Base-by-base conservation (phyloP, 2,797 vertebrate genomes). In the Enteromius afrohamiltoni region DNA sequence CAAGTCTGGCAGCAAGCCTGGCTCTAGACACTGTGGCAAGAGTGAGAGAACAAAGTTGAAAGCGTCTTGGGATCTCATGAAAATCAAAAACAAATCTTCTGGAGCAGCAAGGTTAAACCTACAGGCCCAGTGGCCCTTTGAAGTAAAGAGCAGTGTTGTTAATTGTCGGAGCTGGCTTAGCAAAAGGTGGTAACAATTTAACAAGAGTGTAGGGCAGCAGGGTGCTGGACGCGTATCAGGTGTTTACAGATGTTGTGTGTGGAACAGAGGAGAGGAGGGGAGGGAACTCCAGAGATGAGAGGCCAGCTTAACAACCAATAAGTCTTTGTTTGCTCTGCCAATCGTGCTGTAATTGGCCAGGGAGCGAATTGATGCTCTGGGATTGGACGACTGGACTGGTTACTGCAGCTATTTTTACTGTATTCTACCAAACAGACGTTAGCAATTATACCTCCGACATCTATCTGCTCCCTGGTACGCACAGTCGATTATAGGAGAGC, bases 141-240 rank as follows among this genome's bases (percentile, higher is more conserved):
- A 98, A 98, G 97, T 96, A 88, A 87, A 92, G 94, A 93, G 94
- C 94, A 94, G 93, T 83, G 93, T 95, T 95, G 96, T 97, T 98
- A 98, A 98, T 99, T 97, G 96, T 96, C 93, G 94, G 94, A 95
- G 94, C 93, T 88, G 95, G 95, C 96, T 96, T 95, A 96, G 95
- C 93, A 94, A 95, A 98, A 98, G 96, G 96, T 98, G 97, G 97
- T 97, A 98, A 96, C 97, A 98, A 97, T 98, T 98, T 97, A 97
- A 97, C 96, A 93, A 94, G 91, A 94, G 94, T 92, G 95, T 95
- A 93, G 95, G 93, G 94, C 94, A 92, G 94, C 94, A 91, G 93
- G 87, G 86, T 89, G 89, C 92, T 89, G 93, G 94, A 96, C 93
- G 92, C 93, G 92, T 96, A 97, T 98, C 97, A 97, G 97, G 97